phyloP scores from a whole-genome alignment of 2,113 vertebrate species.

The Oreochromis spilurus region DNA sequence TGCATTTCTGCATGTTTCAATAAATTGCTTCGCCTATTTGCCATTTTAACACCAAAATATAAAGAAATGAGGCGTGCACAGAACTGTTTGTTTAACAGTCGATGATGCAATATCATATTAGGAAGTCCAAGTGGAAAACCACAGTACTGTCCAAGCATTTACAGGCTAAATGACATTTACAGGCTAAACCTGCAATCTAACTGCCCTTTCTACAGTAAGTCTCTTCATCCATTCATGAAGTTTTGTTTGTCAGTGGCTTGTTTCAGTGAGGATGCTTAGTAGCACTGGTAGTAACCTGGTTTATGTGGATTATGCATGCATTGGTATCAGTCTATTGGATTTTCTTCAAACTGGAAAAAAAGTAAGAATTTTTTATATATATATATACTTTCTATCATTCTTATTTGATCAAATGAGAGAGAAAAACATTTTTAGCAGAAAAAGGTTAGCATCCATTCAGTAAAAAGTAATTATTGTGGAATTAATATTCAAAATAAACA shows the following conservation, averaged over 20 bases:
- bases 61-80: not conserved
- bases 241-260: not conserved
- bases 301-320: not conserved
- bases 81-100: not conserved
- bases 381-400: not conserved
- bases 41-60: not conserved
- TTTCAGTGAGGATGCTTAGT: not conserved
- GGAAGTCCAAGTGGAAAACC: slow-evolving; percentile 1
- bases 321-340: not conserved
- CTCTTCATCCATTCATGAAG: not conserved
- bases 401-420: not conserved
- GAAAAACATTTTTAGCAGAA: not conserved
- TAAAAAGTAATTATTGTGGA: not conserved
- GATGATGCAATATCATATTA: not conserved
- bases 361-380: not conserved
- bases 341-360: not conserved
- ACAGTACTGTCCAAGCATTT: slow-evolving; percentile 4
- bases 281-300: not conserved
- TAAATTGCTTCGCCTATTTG: not conserved
- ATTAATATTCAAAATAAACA: not conserved
- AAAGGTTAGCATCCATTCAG: not conserved
- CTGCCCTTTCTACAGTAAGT: not conserved
- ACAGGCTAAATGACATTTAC: not conserved
- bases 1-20: not conserved
- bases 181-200: not conserved